These are phyloP conservation scores for Rhagoletis zephyria DNA, from an alignment of 1,140 invertebrate species.

Conservation along the genomic window DNA sequence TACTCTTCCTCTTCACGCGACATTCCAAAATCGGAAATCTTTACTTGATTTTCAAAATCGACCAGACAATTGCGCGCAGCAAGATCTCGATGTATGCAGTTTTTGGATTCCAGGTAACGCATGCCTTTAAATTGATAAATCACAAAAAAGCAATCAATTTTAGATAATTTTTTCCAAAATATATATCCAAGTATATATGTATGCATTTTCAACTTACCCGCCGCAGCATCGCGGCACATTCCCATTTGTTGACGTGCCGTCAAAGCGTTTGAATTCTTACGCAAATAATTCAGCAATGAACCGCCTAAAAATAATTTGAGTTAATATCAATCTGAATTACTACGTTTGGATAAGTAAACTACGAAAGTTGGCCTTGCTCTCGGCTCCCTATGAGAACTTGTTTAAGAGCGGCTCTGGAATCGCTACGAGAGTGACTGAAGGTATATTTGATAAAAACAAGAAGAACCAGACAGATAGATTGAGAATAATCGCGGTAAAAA, in stretches of 20 bases:
- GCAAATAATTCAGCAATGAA: conserved; percentile 88
- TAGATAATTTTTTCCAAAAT: no score
- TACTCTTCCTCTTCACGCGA: conserved; percentile 97
- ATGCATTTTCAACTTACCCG: conserved; percentile 75
- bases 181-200: not conserved
- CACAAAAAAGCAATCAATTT: not conserved
- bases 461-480: no score
- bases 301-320: conserved; percentile 79
- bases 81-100: conserved; percentile 96
- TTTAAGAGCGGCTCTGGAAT: no score
- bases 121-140: conserved; percentile 75
- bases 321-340: not conserved
- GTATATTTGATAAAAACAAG: no score
- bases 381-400: no score
- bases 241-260: conserved; percentile 83
- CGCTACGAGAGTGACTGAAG: no score
- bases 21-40: conserved; percentile 99
- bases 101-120: conserved; percentile 95
- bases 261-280: conserved; percentile 82
- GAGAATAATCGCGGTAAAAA: no score
- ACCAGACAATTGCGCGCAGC: conserved; percentile 91
- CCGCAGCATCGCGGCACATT: conserved; percentile 95
- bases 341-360: no score
- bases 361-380: no score
- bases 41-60: conserved; percentile 88